Evolutionary conservation across 2,113 vertebrate species (phyloP), one percentile per base, ranked within the genome.

Genomic region (Procavia capensis): DNA sequence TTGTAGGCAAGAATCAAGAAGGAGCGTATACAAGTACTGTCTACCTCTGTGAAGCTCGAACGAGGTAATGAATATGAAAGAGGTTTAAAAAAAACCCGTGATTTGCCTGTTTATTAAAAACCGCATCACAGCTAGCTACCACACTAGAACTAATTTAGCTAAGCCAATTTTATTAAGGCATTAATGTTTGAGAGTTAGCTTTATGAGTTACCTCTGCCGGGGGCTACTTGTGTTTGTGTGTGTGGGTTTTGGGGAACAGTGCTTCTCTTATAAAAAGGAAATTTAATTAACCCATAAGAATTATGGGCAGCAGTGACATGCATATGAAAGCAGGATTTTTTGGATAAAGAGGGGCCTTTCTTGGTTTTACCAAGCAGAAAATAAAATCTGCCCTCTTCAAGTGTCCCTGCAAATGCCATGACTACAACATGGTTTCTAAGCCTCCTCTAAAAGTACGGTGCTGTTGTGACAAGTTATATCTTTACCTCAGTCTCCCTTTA

Each of bases 101-200:
- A 86, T 91, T 90, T 96, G 45, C 17, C 80, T 84, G 17, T 88
- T 94, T 94, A 78, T 80, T 84, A 87, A 80, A 63, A 84, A 85
- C 9, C 20, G 85, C 57, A 75, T 92, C 64, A 57, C 11, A 88
- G 88, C 45, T 68, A 85, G 66, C 72, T 82, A 72, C 66, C 39
- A 82, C 41, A 66, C 92, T 88, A 41, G 57, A 97, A 92, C 92
- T 90, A 90, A 91, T 96, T 94, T 88, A 86, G 47, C 70, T 91
- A 91, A 88, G n/a, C 29, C 39, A 86, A 31, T 93, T 96, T 87
- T 87, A 66, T 90, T 54, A 97, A 90, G 66, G 43, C 41, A 43
- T 39, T 91, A 68, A 68, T 72, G 47, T 92, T 88, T 90, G 68
- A 68, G 74, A 80, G 47, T 91, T 80, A 57, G 29, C 45, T 82